A percentile compares a stretch with the other conserved stretches of the same genome.
phyloP scores from a whole-genome alignment of 2,113 vertebrate species.

The Holacanthus passer region DNA sequence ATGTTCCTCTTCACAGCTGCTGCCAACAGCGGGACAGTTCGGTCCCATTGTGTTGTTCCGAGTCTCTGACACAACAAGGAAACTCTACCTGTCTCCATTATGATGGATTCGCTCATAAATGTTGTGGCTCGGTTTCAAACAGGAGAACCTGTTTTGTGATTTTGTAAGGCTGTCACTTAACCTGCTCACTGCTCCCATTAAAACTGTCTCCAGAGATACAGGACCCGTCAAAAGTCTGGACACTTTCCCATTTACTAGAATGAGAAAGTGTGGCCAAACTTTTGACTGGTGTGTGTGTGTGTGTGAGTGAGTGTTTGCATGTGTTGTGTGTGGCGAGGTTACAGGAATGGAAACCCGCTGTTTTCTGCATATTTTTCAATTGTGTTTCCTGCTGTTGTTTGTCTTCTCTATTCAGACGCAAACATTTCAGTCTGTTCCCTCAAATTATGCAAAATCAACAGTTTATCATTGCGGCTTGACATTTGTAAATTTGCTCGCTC shows the following conservation, averaged over 20 bases:
- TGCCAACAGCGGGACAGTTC: conserved; percentile 60
- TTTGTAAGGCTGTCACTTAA: conserved; percentile 66
- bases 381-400: conserved; percentile 38
- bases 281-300: not conserved
- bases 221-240: too few relatives aligned
- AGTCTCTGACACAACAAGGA: conserved; percentile 67
- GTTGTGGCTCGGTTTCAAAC: conserved; percentile 53
- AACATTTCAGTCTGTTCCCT: conserved; percentile 32
- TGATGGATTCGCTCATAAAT: conserved; percentile 63
- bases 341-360: conserved; percentile 30
- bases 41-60: conserved; percentile 55
- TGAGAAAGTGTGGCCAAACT: too few relatives aligned
- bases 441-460: conserved; percentile 51
- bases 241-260: too few relatives aligned
- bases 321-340: conserved; percentile 22
- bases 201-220: conserved; percentile 44
- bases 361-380: conserved; percentile 46
- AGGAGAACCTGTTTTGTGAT: conserved; percentile 67
- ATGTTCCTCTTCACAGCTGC: conserved; percentile 60
- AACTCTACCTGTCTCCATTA: conserved; percentile 64
- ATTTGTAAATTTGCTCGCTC: not conserved
- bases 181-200: conserved; percentile 46
- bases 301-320: conserved; percentile 1
- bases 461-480: conserved; percentile 30
- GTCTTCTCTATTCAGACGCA: conserved; percentile 34